Evolutionary conservation across 1,140 invertebrate genomes (phyloP).

Genomic region (Stratiolaelaps scimitus): DNA sequence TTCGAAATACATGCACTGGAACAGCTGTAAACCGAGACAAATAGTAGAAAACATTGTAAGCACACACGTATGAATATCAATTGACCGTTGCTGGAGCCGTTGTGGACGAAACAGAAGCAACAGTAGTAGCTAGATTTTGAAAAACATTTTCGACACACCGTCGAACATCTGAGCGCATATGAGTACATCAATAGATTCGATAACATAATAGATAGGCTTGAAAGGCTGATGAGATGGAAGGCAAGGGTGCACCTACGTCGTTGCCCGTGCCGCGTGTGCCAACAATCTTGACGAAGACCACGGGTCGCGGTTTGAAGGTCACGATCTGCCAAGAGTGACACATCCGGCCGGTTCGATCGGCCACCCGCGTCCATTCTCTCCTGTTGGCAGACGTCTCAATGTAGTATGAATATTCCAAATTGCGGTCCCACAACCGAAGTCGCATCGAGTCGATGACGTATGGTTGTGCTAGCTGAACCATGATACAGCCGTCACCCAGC

Average conservation of each 20-base stretch:
- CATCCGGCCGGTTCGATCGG: conserved; percentile 58
- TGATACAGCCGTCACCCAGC: conserved; percentile 81
- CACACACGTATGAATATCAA: no score
- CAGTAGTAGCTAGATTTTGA: no score
- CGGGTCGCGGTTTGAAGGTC: conserved; percentile 60
- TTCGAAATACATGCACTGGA: conserved; percentile 96
- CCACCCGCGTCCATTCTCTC: conserved; percentile 72
- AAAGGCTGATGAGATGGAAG: not conserved
- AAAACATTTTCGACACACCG: no score
- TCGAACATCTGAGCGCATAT: no score
- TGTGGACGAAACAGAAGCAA: no score
- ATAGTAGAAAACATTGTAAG: no score
- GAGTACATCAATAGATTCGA: no score
- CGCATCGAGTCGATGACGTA: conserved; percentile 81
- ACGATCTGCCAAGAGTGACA: conserved; percentile 80
- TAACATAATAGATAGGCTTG: not conserved
- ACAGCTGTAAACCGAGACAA: conserved; percentile 55
- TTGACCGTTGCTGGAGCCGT: no score
- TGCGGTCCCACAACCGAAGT: conserved; percentile 91
- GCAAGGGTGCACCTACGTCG: conserved; percentile 51
- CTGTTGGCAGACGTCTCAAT: conserved; percentile 91
- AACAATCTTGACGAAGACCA: conserved; percentile 85
- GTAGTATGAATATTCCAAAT: conserved; percentile 82
- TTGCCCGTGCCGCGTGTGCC: conserved; percentile 93
- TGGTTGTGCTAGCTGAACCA: conserved; percentile 89